Percentiles rank a stretch among this genome's conserved stretches.
Conservation (phyloP, 1,140 invertebrate species). For the Listronotus bonariensis region DNA sequence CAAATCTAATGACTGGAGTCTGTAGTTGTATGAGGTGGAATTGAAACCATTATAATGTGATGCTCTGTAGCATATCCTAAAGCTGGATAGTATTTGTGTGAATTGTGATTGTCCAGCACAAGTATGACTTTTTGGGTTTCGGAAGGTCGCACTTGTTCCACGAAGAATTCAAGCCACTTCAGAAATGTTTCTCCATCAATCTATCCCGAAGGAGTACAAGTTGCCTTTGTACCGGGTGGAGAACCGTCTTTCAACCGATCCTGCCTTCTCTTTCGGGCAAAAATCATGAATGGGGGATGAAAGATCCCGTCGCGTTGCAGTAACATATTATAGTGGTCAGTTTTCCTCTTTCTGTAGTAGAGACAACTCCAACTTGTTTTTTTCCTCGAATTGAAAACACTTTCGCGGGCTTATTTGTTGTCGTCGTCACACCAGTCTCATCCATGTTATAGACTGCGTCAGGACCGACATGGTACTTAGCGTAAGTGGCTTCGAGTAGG, state of each 20-base stretch:
- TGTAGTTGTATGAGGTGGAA: too few relatives aligned
- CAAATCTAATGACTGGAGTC: too few relatives aligned
- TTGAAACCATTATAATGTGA: too few relatives aligned
- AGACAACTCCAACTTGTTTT: constrained; percentile 45
- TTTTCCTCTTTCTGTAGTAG: constrained; percentile 46
- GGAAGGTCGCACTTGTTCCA: background rate
- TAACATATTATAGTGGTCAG: constrained; percentile 41
- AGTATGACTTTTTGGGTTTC: background rate
- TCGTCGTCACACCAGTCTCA: constrained; percentile 19
- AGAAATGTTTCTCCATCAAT: constrained; percentile 3
- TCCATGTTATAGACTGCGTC: constrained; percentile 39
- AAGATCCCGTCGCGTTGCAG: constrained; percentile 36
- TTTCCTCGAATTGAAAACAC: constrained; percentile 47
- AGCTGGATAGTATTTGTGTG: too few relatives aligned
- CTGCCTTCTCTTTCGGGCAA: constrained; percentile 28
- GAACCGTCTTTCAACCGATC: constrained; percentile 38
- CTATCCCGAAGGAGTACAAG: background rate
- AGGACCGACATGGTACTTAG: constrained; percentile 39
- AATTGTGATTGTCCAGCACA: background rate
- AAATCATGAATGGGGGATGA: constrained; percentile 10
- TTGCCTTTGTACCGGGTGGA: background rate
- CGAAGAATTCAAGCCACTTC: constrained; percentile 3
- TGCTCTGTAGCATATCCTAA: too few relatives aligned
- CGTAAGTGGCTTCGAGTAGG: too few relatives aligned
- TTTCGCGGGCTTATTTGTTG: constrained; percentile 54